A percentile compares a stretch with the other conserved stretches of the same genome.
phyloP scores from a whole-genome alignment of 2,888 invertebrate genomes.

The Epirrhoe alternata region DNA sequence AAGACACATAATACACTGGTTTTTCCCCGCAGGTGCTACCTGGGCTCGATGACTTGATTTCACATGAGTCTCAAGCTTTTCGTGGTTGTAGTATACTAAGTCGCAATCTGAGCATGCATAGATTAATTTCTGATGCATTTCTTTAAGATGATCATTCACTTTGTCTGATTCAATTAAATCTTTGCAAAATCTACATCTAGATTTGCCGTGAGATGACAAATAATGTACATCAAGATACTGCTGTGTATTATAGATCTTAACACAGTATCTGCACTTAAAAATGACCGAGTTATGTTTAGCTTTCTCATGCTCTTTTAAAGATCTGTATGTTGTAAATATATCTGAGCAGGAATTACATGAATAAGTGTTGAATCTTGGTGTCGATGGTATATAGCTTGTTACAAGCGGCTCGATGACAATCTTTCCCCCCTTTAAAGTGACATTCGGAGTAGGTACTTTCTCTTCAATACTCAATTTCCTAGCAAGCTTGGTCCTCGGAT shows the following conservation, averaged over 20 bases:
- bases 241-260: constrained; percentile 56
- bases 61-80: constrained; percentile 55
- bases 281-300: constrained; percentile 51
- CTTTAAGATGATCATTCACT: constrained; percentile 51
- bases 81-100: constrained; percentile 54
- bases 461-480: constrained; percentile 1
- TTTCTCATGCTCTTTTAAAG: constrained; percentile 59
- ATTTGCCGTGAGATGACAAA: constrained; percentile 51
- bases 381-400: constrained; percentile 39
- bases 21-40: constrained; percentile 14
- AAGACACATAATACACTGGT: constrained; percentile 59
- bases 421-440: constrained; percentile 52
- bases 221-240: constrained; percentile 61
- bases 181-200: constrained; percentile 58
- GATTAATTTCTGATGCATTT: constrained; percentile 50
- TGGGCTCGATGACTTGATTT: constrained; percentile 51
- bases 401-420: constrained; percentile 52
- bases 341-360: constrained; percentile 55
- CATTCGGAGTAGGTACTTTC: constrained; percentile 44
- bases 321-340: constrained; percentile 56
- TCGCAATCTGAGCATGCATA: constrained; percentile 57
- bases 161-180: constrained; percentile 46
- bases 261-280: constrained; percentile 56
- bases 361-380: constrained; percentile 50
- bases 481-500: constrained; percentile 31